Evolutionary conservation across 53 echinoderm and acorn worm genomes (phyloP).

Genomic region (Echinometra lucunter): DNA sequence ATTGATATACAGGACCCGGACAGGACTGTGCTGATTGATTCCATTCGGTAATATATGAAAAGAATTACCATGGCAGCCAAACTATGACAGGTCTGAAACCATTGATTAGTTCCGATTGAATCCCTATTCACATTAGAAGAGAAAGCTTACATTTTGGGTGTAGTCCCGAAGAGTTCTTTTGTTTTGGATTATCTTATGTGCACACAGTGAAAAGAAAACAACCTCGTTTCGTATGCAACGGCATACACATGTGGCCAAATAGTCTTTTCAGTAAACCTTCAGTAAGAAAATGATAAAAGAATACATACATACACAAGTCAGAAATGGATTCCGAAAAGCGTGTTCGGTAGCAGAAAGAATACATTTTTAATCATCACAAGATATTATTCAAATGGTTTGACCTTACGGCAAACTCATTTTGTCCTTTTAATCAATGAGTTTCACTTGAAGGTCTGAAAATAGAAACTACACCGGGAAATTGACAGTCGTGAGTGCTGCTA

Average conservation of each 20-base stretch:
- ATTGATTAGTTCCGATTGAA: background rate
- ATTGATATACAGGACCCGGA: no score
- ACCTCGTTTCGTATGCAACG: background rate
- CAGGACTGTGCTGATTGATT: no score
- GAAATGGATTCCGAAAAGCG: background rate
- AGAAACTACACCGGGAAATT: background rate
- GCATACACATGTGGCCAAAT: background rate
- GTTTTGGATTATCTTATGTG: background rate
- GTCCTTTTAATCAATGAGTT: background rate
- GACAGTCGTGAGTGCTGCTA: no score
- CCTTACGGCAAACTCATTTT: background rate
- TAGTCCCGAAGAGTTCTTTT: conserved; percentile 8
- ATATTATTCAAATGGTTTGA: background rate
- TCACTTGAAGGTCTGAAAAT: background rate
- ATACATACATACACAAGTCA: background rate
- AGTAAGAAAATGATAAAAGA: background rate
- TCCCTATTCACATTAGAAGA: background rate
- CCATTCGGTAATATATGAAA: no score
- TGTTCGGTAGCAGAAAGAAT: background rate
- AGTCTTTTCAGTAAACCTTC: background rate
- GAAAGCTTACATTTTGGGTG: conserved; percentile 38
- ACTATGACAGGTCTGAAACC: background rate
- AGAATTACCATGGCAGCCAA: background rate
- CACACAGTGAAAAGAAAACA: background rate
- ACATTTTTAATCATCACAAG: background rate